Evolutionary conservation across 1,140 invertebrate species (phyloP).

Genomic region (Drosophila gunungcola): DNA sequence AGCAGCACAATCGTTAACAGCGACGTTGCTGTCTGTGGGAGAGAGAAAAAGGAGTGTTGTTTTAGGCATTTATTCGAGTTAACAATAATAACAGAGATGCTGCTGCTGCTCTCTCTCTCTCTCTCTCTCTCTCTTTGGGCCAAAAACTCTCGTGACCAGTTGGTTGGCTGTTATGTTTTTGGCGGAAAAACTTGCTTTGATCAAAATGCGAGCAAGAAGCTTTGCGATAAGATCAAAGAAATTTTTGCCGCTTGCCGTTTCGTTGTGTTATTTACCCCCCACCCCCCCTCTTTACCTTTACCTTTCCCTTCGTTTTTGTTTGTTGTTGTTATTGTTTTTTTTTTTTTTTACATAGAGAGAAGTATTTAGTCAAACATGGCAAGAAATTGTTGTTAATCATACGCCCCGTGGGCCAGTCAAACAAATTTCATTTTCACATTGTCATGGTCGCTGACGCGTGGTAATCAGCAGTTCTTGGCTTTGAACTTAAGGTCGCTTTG

Average conservation of each 20-base stretch:
- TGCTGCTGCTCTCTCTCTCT: background rate
- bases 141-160: slow-evolving; percentile 18
- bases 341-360: slow-evolving; percentile 30
- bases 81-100: slow-evolving; percentile 5
- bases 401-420: slow-evolving; percentile 66
- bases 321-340: slow-evolving; percentile 44
- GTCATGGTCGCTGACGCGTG: slow-evolving; percentile 74
- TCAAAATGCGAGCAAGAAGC: slow-evolving; percentile 85
- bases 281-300: slow-evolving; percentile 21
- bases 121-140: slow-evolving; percentile 20
- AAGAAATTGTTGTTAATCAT: slow-evolving; percentile 74
- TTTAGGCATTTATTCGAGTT: slow-evolving; percentile 1
- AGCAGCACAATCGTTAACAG: slow-evolving; percentile 39
- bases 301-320: slow-evolving; percentile 8
- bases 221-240: slow-evolving; percentile 85
- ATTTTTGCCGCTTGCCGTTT: slow-evolving; percentile 76
- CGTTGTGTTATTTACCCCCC: slow-evolving; percentile 37
- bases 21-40: slow-evolving; percentile 26
- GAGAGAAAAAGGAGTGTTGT: slow-evolving; percentile 20
- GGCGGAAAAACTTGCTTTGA: slow-evolving; percentile 85
- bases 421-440: slow-evolving; percentile 72
- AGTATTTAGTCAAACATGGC: slow-evolving; percentile 73
- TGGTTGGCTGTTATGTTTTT: slow-evolving; percentile 67
- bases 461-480: slow-evolving; percentile 76
- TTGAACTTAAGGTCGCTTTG: slow-evolving; percentile 73